These are phyloP conservation scores for Callospermophilus lateralis DNA, from an alignment of 2,113 vertebrate species.

Conservation along the genomic window DNA sequence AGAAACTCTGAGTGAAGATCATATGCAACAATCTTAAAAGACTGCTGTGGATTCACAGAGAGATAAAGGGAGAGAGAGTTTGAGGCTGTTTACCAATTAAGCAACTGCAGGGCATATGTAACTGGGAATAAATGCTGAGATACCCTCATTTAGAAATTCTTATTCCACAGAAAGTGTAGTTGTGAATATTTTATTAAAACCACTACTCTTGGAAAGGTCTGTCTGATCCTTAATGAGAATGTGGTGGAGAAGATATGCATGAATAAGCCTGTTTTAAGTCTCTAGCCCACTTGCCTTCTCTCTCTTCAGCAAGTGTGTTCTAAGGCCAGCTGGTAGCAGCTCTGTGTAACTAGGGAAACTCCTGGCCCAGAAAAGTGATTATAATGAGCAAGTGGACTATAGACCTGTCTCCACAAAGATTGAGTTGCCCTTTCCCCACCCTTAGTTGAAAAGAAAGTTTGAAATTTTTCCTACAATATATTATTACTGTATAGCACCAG, in stretches of 20 bases:
- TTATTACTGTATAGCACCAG: background rate
- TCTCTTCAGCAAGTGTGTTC: background rate
- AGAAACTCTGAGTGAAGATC: conserved; percentile 8
- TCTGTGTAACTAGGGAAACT: background rate
- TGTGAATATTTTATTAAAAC: conserved; percentile 42
- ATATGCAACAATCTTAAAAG: conserved; percentile 36
- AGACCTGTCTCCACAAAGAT: background rate
- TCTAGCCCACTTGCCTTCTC: background rate
- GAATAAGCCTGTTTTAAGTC: background rate
- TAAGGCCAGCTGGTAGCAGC: background rate
- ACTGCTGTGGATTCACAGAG: background rate
- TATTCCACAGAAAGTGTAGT: background rate
- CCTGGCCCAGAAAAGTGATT: background rate
- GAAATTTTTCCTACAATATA: conserved; percentile 4
- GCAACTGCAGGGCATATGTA: background rate
- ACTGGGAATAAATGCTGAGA: conserved; percentile 48
- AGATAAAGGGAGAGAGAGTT: background rate
- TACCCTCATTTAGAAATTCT: conserved; percentile 4
- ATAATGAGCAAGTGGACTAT: no score
- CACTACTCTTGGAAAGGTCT: background rate
- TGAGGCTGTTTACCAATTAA: conserved; percentile 46
- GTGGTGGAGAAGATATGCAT: background rate
- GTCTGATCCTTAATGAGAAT: background rate
- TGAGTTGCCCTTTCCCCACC: background rate
- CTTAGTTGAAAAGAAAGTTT: background rate